Evolutionary conservation across 2,797 vertebrate species (phyloP), one percentile per base, ranked within the genome.

Genomic region (Pseudomugil tenellus): DNA sequence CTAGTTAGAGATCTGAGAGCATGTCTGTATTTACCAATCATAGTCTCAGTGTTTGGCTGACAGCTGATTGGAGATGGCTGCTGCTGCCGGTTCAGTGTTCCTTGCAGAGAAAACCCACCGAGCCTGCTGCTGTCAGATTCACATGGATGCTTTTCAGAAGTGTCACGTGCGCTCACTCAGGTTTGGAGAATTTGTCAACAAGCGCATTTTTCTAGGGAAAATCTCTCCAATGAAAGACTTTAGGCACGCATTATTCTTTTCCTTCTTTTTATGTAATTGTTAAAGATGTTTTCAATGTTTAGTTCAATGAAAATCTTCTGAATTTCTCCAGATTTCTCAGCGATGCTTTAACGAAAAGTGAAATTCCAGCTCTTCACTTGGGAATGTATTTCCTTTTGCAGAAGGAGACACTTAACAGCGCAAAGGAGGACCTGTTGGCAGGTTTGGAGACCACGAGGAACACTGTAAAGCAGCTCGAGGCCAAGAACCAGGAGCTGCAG

Each of bases 351-450:
- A 34, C 23, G 5, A 23, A 56, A 35, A 34, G 31, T 56, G 32
- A 19, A 17, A 46, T 29, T 59, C 31, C 37, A 43, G 6, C 26
- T 11, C 9, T 17, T 60, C 1, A 60, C 19, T 60, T 19, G 46
- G 13, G 5, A 25, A 5, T 58, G 7, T 26, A 25, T 31, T 4
- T n/a, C 28, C 16, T 25, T 67, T 65, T 74, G 7, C 87, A 99
- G 98, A 90, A 83, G 17, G 95, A 98, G 76, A 92, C 93, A 13
- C 74, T 97, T 28, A 88, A 1, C 16, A 95, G 94, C 51, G 91
- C 96, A 80, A 96, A 96, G 68, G 96, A 97, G 83, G 95, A 97
- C 78, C 87, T 98, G 46, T 57, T 91, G 72, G 87, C 95, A 48
- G 88, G 86, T 26, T 51, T 95, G 64, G 96, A 97, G 83, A 96